Evolutionary conservation across 2,888 invertebrate species (phyloP).

Genomic region (Epicampocera succincta): DNA sequence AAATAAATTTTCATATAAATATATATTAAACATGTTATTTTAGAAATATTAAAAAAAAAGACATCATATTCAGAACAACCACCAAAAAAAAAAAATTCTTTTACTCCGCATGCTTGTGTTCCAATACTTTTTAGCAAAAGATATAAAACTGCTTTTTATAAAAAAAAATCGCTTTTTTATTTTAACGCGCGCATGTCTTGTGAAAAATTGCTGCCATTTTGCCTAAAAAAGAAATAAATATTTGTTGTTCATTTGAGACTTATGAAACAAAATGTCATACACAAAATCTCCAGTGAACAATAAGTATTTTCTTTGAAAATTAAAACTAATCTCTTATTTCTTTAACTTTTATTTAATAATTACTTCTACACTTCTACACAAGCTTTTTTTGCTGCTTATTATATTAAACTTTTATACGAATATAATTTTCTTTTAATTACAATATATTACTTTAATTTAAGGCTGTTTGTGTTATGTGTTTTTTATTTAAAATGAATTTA

Average conservation of each 20-base stretch:
- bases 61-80: conserved; percentile 44
- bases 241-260: too few relatives aligned
- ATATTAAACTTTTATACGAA: too few relatives aligned
- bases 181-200: conserved; percentile 6
- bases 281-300: too few relatives aligned
- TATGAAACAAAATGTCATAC: too few relatives aligned
- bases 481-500: conserved; percentile 50
- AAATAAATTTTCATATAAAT: conserved; percentile 21
- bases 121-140: conserved; percentile 18
- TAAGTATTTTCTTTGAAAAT: too few relatives aligned
- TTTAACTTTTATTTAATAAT: too few relatives aligned
- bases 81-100: conserved; percentile 63
- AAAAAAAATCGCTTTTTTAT: conserved; percentile 39
- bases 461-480: conserved; percentile 77
- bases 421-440: conserved; percentile 28
- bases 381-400: too few relatives aligned
- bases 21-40: conserved; percentile 34
- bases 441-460: conserved; percentile 67
- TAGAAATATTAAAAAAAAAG: conserved; percentile 16
- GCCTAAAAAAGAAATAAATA: too few relatives aligned
- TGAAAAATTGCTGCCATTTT: too few relatives aligned
- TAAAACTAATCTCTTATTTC: too few relatives aligned
- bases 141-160: conserved; percentile 41
- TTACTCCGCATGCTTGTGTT: conserved; percentile 70
- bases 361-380: too few relatives aligned